Evolutionary conservation across 2,888 invertebrate species (phyloP).

Genomic region (Synergus gifuensis): DNA sequence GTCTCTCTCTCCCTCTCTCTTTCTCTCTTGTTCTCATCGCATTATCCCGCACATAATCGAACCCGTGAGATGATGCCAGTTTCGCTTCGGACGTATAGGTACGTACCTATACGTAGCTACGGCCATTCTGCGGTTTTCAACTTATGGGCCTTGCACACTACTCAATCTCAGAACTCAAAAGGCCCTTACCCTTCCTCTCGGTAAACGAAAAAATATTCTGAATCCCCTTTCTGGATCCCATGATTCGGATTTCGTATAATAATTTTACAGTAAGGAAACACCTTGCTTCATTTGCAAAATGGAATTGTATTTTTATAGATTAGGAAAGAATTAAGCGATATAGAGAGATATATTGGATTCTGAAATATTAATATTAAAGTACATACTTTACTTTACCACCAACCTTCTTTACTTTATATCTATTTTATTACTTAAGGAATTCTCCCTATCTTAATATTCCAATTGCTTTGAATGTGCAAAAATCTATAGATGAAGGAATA

Average conservation of each 20-base stretch:
- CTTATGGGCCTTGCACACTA: constrained; percentile 61
- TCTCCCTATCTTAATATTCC: too few species aligned
- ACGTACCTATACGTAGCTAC: constrained; percentile 54
- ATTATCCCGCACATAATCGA: constrained; percentile 72
- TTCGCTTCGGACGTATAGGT: constrained; percentile 63
- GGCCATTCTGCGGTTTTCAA: constrained; percentile 61
- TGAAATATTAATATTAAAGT: too few species aligned
- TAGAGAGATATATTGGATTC: too few species aligned
- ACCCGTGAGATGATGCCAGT: constrained; percentile 57
- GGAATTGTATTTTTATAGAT: too few species aligned
- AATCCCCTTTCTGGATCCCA: not conserved
- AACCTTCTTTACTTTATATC: too few species aligned
- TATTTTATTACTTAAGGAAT: too few species aligned
- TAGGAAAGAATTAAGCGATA: too few species aligned
- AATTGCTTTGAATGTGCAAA: too few species aligned
- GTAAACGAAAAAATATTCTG: constrained; percentile 41
- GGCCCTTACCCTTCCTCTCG: not conserved
- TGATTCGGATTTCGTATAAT: not conserved
- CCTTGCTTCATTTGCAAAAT: too few species aligned
- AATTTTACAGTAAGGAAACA: too few species aligned
- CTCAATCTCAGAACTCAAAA: constrained; percentile 42
- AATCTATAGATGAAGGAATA: too few species aligned
- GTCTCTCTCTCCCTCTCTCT: constrained; percentile 67
- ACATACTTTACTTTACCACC: too few species aligned
- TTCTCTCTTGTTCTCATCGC: constrained; percentile 67